Evolutionary conservation across 1,140 invertebrate genomes (phyloP), one percentile per base, ranked within the genome.

Genomic region (Drosophila ironensis): DNA sequence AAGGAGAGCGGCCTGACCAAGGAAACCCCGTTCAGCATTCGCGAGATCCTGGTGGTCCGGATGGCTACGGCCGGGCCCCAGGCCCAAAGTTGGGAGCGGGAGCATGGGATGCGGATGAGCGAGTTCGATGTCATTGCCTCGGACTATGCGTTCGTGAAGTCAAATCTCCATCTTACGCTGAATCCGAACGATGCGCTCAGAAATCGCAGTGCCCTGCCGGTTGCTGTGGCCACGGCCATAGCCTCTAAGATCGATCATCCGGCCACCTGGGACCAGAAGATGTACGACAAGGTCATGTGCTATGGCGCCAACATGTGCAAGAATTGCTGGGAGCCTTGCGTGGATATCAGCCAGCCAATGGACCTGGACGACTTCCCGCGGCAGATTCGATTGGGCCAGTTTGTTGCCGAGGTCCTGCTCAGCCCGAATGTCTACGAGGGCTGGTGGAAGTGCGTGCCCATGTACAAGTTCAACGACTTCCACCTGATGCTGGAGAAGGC

Each of bases 221-320:
- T 86, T 1, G 69, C 70, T 0, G 71, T 89, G 6, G 76, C 86
- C 11, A 67, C 81, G 0, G 67, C 76, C 0, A 14, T 89, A 12
- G 73, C 81, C 1, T 78, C 88, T 6, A 89, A 89, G 37, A 77
- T 89, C 30, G 88, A 89, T 75, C 88, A 89, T 72, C 81, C 86
- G 0, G 88, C 84, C 14, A 89, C 88, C 0, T 89, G 88, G 88
- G 68, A 88, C 7, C 24, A 24, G 47, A 76, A 80, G 19, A 87
- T 68, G n/a, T 64, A 74, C n/a, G 86, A 89, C 37, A 89, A 87
- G 44, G 70, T 89, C 4, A 57, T 89, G 5, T 88, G 87, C 37
- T 89, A 87, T 61, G 88, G 88, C 5, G 76, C 72, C 2, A 89
- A 88, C 30, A 72, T 89, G 72, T 89, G 87, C 42, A 84, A 78